A percentile compares a stretch with the other conserved stretches of the same genome.
These are phyloP conservation scores for Macroglossus sobrinus DNA, from an alignment of 2,113 vertebrate species.

Conservation along the genomic window DNA sequence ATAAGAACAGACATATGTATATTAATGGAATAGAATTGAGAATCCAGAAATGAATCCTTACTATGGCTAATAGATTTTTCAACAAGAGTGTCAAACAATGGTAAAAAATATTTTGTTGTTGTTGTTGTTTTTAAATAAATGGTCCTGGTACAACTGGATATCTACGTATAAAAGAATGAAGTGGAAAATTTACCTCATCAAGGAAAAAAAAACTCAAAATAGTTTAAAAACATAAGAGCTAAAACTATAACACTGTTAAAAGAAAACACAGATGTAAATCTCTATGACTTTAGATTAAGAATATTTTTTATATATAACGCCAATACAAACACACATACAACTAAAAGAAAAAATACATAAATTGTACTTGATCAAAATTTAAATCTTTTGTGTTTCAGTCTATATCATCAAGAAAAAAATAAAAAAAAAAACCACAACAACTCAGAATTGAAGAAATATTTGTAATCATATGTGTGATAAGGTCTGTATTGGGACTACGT, in stretches of 20 bases:
- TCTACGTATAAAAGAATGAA: background rate
- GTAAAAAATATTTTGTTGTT: too few species aligned
- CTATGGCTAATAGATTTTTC: background rate
- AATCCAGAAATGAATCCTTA: background rate
- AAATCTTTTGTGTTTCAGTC: background rate
- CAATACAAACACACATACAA: background rate
- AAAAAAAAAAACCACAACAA: background rate
- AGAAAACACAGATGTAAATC: background rate
- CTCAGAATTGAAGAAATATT: background rate
- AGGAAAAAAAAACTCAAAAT: background rate
- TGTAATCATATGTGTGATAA: background rate
- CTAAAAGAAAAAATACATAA: background rate
- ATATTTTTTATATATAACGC: background rate
- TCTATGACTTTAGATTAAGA: background rate
- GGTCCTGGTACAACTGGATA: background rate
- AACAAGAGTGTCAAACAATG: background rate
- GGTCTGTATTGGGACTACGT: background rate
- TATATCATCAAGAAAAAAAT: background rate
- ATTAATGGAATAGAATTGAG: background rate
- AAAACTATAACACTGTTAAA: background rate
- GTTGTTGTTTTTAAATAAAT: background rate
- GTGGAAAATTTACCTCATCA: background rate
- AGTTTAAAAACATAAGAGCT: background rate
- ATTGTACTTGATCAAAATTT: background rate
- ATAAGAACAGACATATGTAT: background rate